phyloP scores from a whole-genome alignment of 2,113 vertebrate species.

The Pontoporia blainvillei region DNA sequence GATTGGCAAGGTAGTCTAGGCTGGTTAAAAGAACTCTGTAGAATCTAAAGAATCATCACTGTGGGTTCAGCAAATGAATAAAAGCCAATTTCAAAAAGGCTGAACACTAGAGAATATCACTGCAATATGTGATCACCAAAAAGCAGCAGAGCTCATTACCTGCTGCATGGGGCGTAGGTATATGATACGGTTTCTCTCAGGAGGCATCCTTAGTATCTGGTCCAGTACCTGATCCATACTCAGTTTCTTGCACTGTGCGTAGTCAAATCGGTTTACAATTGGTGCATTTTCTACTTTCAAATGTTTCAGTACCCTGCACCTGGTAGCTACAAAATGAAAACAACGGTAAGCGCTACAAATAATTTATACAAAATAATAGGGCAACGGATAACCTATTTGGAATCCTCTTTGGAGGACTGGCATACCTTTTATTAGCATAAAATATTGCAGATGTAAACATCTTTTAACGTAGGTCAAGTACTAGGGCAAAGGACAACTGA shows the following conservation, averaged over 20 bases:
- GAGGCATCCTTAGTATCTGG: conserved; percentile 96
- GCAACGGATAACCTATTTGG: background rate
- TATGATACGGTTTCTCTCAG: conserved; percentile 96
- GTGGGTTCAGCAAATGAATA: background rate
- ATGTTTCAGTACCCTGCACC: conserved; percentile 95
- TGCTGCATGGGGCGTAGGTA: conserved; percentile 99
- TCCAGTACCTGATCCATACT: conserved; percentile 98
- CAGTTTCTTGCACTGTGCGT: conserved; percentile 97
- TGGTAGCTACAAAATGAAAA: conserved; percentile 86
- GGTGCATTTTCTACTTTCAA: conserved; percentile 93
- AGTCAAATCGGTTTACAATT: conserved; percentile 97
- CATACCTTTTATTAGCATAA: background rate
- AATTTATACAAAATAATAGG: background rate
- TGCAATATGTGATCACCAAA: background rate
- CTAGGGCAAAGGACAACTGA: background rate
- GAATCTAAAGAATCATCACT: background rate
- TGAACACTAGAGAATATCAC: background rate
- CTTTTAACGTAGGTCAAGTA: background rate
- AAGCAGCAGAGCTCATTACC: conserved; percentile 74
- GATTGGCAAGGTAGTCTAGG: background rate
- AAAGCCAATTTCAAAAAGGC: background rate
- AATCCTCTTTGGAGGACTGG: background rate
- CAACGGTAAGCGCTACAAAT: background rate
- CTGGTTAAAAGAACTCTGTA: background rate
- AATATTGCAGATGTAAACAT: background rate